A percentile compares a stretch with the other conserved stretches of the same genome.
Conservation (phyloP, 2,888 invertebrate species). For the Lypha dubia region DNA sequence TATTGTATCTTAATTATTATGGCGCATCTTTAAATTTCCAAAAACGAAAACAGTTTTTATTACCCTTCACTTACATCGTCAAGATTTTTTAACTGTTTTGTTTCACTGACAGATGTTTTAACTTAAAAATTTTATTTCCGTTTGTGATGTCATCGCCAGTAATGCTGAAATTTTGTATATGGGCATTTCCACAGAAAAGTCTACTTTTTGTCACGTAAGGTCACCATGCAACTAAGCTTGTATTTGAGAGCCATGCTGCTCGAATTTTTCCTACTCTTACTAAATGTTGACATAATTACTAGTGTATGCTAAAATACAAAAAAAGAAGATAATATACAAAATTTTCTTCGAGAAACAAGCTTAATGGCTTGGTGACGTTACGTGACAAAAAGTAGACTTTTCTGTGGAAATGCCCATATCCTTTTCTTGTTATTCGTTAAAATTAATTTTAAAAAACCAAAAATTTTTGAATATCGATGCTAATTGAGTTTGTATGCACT, state of each 20-base stretch:
- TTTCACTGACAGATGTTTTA: constrained; percentile 16
- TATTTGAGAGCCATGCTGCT: too few species aligned
- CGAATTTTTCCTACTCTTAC: too few species aligned
- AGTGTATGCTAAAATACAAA: too few species aligned
- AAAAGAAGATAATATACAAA: too few species aligned
- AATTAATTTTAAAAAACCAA: constrained; percentile 15
- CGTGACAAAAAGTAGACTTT: too few species aligned
- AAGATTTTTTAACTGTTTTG: neutral
- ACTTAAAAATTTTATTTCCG: constrained; percentile 36
- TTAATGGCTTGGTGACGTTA: too few species aligned
- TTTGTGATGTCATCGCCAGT: constrained; percentile 30
- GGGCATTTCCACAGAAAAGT: too few species aligned
- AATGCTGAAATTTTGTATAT: neutral
- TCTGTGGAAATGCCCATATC: too few species aligned
- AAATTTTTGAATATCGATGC: constrained; percentile 20
- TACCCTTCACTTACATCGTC: neutral
- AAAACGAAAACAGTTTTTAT: neutral
- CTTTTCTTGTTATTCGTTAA: constrained; percentile 15
- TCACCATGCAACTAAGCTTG: too few species aligned
- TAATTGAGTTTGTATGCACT: constrained; percentile 36
- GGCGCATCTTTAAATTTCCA: neutral
- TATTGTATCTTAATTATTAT: neutral
- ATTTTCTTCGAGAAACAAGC: too few species aligned
- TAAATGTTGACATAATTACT: too few species aligned
- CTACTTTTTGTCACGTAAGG: too few species aligned